A percentile compares a stretch with the other conserved stretches of the same genome.
phyloP scores from a whole-genome alignment of 2,113 vertebrate genomes.

The Heterotis niloticus region DNA sequence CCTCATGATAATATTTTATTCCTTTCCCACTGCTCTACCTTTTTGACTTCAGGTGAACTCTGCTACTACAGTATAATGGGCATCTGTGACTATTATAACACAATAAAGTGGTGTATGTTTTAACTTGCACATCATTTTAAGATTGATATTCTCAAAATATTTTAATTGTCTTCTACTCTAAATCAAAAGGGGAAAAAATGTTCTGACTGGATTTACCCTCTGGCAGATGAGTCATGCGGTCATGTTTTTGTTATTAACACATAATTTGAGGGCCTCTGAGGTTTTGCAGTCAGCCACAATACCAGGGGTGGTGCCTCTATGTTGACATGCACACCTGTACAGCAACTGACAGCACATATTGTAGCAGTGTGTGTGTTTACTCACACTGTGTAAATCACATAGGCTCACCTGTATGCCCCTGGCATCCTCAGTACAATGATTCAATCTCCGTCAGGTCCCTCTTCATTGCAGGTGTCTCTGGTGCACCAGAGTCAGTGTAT shows the following conservation, averaged over 20 bases:
- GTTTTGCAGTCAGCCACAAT: neutral
- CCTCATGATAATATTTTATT: neutral
- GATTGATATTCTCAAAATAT: neutral
- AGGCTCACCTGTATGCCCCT: neutral
- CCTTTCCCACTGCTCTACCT: too few species aligned
- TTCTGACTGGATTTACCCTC: neutral
- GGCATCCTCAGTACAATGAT: neutral
- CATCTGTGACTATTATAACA: neutral
- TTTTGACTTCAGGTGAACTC: neutral
- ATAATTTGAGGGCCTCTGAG: neutral
- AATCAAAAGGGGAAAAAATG: too few species aligned
- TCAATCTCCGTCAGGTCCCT: neutral
- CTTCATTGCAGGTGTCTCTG: too few species aligned
- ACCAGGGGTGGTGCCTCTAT: neutral
- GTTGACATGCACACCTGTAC: neutral
- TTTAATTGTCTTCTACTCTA: neutral
- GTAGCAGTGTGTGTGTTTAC: neutral
- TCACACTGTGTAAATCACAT: neutral
- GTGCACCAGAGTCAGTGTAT: too few species aligned
- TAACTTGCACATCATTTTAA: too few species aligned
- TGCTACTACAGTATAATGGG: neutral
- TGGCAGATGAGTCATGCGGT: neutral
- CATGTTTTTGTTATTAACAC: neutral
- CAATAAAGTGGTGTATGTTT: neutral
- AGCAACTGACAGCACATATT: neutral